phyloP scores from a whole-genome alignment of 2,888 invertebrate species.

The Dryococelus australis region DNA sequence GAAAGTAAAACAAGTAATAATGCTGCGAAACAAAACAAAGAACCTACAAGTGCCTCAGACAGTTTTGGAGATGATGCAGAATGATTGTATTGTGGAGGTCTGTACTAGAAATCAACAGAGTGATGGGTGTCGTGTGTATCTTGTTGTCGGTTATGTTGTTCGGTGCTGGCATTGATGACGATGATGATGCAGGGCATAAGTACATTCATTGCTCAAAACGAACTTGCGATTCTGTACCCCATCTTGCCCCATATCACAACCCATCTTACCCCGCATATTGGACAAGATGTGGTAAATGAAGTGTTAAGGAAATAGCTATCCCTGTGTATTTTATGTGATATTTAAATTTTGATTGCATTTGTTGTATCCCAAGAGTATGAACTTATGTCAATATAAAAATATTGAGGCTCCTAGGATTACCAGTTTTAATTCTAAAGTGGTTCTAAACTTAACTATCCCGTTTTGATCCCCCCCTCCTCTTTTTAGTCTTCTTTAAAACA shows the following conservation, averaged over 20 bases:
- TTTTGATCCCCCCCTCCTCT: slow-evolving; percentile 31
- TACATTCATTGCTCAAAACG: background rate
- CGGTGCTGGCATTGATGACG: slow-evolving; percentile 31
- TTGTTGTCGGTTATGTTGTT: slow-evolving; percentile 12
- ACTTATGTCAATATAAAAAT: background rate
- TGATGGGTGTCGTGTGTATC: background rate
- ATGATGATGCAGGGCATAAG: slow-evolving; percentile 12
- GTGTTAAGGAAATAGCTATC: background rate
- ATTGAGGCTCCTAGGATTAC: background rate
- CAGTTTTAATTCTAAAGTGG: slow-evolving; percentile 5
- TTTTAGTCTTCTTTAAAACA: too few species aligned
- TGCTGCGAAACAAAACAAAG: too few species aligned
- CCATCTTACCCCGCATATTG: background rate
- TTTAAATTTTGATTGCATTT: slow-evolving; percentile 7
- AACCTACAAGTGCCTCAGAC: background rate
- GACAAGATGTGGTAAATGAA: background rate
- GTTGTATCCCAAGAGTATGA: background rate
- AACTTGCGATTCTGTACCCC: background rate
- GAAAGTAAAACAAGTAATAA: background rate
- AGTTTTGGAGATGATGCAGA: slow-evolving; percentile 6
- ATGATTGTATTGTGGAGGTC: slow-evolving; percentile 25
- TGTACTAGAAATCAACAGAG: slow-evolving; percentile 6
- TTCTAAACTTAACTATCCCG: slow-evolving; percentile 30
- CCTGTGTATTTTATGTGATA: background rate
- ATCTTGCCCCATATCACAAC: background rate